Evolutionary conservation across 2,797 vertebrate genomes (phyloP), one percentile per base, ranked within the genome.

Genomic region (Eurystomus glaucurus): DNA sequence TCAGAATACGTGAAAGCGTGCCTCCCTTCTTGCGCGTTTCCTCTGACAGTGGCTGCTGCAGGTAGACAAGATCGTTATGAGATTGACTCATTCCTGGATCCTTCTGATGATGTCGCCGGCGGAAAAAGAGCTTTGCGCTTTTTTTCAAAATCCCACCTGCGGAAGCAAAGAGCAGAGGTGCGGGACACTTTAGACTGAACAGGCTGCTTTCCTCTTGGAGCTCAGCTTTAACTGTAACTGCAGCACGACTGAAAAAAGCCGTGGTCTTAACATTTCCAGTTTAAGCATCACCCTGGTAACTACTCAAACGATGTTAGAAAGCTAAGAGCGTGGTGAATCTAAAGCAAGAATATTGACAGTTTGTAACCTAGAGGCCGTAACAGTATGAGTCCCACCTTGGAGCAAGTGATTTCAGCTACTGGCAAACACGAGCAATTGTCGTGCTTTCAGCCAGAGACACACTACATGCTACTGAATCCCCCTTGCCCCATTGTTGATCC

Each of bases 81-180:
- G 99, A 99, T 96, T 99, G 99, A 98, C 99, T 99, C 99, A 99
- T 99, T 31, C 99, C 99, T 0, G 99, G 99, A 39, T 99, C 99
- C 96, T 99, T 99, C 97, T 99, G 99, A 94, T 99, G 99, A 93
- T 99, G 99, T 14, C 99, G 98, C 52, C 99, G 98, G 12, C 99
- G 99, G 98, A 99, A 99, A 98, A 99, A 99, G 46, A 99, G 98
- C 98, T 99, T 99, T 4, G 99, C 99, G 0, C 99, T 98, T 98
- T 99, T 99, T 96, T 98, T 98, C 48, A 99, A 97, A 95, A 99
- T 98, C 94, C 99, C 99, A 92, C 99, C 99, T 99, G 98, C 2
- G 84, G 87, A 61, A 89, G 84, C 69, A 72, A 92, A 58, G 21
- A 62, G 52, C 62, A 75, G 46, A 78, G 65, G 70, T 3, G 69